Evolutionary conservation across 2,888 invertebrate species (phyloP).

Genomic region (Margaritifera margaritifera): DNA sequence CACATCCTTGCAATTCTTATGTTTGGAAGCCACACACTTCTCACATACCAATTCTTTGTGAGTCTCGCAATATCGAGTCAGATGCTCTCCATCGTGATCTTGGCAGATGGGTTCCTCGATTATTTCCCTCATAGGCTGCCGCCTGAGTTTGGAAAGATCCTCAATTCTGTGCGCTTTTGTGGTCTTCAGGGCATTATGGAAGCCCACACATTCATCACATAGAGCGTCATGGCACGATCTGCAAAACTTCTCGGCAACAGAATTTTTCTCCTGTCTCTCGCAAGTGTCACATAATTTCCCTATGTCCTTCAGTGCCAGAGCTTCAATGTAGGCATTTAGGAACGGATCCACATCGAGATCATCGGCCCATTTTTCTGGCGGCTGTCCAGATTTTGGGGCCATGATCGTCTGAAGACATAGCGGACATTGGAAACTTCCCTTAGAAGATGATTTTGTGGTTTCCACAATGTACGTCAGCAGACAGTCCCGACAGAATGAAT

Average conservation of each 20-base stretch:
- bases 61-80: conserved; percentile 37
- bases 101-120: conserved; percentile 33
- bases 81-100: conserved; percentile 34
- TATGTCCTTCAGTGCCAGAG: conserved; percentile 25
- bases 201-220: conserved; percentile 36
- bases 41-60: conserved; percentile 40
- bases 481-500: conserved; percentile 32
- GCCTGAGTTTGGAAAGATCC: conserved; percentile 21
- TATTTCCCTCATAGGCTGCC: conserved; percentile 26
- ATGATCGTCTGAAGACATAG: conserved; percentile 25
- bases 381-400: conserved; percentile 9
- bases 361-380: conserved; percentile 22
- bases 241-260: conserved; percentile 37
- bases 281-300: conserved; percentile 42
- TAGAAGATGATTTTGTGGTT: conserved; percentile 6
- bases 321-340: conserved; percentile 32
- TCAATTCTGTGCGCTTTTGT: conserved; percentile 36
- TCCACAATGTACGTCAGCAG: conserved; percentile 25
- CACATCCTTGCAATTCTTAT: conserved; percentile 36
- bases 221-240: conserved; percentile 39
- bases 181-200: conserved; percentile 44
- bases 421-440: conserved; percentile 21
- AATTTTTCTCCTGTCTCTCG: conserved; percentile 25
- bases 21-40: conserved; percentile 33
- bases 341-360: conserved; percentile 39